phyloP scores from a whole-genome alignment of 2,113 vertebrate species.

The Chamaetylas fuelleborni region DNA sequence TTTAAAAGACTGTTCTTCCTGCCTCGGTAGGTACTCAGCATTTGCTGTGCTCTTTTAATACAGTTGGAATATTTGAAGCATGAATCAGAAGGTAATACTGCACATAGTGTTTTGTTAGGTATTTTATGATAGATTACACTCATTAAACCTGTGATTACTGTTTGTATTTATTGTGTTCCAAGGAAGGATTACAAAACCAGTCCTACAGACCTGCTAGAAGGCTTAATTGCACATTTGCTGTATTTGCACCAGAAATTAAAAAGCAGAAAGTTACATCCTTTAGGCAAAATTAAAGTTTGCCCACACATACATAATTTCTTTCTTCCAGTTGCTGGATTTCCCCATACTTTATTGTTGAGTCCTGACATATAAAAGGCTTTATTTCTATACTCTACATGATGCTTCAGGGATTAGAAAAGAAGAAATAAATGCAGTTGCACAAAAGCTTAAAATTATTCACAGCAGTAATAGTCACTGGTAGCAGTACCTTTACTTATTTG shows the following conservation, averaged over 20 bases:
- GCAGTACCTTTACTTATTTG: not conserved
- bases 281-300: conserved; percentile 13
- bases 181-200: conserved; percentile 40
- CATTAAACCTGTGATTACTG: conserved; percentile 58
- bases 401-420: not conserved
- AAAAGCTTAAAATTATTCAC: not conserved
- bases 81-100: not conserved
- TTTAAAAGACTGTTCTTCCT: not conserved
- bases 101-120: not conserved
- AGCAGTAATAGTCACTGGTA: not conserved
- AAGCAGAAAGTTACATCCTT: not conserved
- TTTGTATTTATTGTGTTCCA: conserved; percentile 43
- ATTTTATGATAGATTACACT: conserved; percentile 45
- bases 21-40: not conserved
- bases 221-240: conserved; percentile 26
- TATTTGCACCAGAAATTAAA: conserved; percentile 29
- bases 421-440: not conserved
- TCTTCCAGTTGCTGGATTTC: not conserved
- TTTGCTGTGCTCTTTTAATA: not conserved
- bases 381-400: not conserved
- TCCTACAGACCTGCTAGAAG: not conserved
- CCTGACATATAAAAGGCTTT: not conserved
- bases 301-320: not conserved
- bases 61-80: not conserved
- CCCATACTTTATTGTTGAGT: not conserved